Percentiles rank a stretch among this genome's conserved stretches.
phyloP scores from a whole-genome alignment of 2,113 vertebrate species.

The Solea solea region DNA sequence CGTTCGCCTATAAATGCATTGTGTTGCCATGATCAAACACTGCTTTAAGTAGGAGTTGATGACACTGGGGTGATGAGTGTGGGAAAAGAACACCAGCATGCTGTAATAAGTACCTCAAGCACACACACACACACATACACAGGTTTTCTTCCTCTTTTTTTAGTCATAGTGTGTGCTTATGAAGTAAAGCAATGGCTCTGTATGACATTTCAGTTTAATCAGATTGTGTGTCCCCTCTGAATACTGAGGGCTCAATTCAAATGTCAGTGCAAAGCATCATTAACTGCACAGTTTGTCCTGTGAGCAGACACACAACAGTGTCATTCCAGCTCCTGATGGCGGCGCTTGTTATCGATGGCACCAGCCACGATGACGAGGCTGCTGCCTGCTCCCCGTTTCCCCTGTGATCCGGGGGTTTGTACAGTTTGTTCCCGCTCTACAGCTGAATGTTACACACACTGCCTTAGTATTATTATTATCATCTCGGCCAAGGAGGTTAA shows the following conservation, averaged over 20 bases:
- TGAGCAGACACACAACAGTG: not conserved
- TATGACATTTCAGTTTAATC: slow-evolving; percentile 47
- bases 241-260: slow-evolving; percentile 24
- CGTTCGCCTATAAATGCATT: slow-evolving; percentile 8
- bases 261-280: slow-evolving; percentile 31
- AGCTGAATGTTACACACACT: no score
- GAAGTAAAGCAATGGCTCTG: slow-evolving; percentile 13
- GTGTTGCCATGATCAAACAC: slow-evolving; percentile 21
- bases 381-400: no score
- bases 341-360: not conserved
- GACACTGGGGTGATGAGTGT: slow-evolving; percentile 9
- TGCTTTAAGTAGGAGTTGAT: not conserved
- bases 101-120: not conserved
- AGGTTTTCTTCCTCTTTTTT: not conserved
- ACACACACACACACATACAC: not conserved
- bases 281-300: not conserved
- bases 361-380: no score
- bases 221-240: slow-evolving; percentile 17
- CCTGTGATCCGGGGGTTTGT: no score
- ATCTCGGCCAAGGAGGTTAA: no score
- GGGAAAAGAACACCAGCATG: not conserved
- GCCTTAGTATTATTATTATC: no score
- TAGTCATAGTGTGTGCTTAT: not conserved
- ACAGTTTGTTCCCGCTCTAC: no score
- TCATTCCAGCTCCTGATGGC: not conserved